These are phyloP conservation scores for Todus mexicanus DNA, from an alignment of 2,797 vertebrate species.

Conservation along the genomic window DNA sequence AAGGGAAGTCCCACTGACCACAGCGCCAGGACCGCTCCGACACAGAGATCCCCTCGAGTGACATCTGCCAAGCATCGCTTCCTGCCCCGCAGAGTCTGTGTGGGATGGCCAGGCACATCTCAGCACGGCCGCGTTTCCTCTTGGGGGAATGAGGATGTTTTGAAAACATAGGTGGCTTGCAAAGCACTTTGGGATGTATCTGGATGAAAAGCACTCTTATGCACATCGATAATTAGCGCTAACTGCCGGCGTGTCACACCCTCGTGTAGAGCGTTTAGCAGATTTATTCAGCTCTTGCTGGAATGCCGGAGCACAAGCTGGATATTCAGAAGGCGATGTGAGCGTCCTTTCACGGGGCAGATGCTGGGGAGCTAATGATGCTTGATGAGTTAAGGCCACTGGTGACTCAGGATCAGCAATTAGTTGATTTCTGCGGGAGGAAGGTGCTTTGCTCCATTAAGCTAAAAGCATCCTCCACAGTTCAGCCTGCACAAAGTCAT, in stretches of 20 bases:
- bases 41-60: constrained; percentile 8
- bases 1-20: constrained; percentile 47
- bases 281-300: constrained; percentile 15
- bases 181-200: constrained; percentile 8
- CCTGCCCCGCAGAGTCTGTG: neutral
- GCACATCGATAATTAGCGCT: neutral
- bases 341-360: constrained; percentile 25
- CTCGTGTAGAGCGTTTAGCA: neutral
- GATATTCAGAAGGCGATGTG: constrained; percentile 27
- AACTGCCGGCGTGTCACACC: neutral
- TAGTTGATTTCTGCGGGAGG: constrained; percentile 56
- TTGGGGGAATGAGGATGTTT: neutral
- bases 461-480: constrained; percentile 63
- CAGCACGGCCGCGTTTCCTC: neutral
- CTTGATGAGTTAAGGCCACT: constrained; percentile 55
- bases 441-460: constrained; percentile 67
- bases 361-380: constrained; percentile 40
- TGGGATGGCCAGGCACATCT: neutral
- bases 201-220: constrained; percentile 34
- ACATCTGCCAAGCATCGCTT: neutral
- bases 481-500: neutral
- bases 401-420: constrained; percentile 63
- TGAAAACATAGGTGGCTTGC: constrained; percentile 42
- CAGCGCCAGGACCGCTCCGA: neutral
- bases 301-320: constrained; percentile 40